Base-by-base conservation (phyloP, 2,888 invertebrate genomes). In the Dynastes hyllus region DNA sequence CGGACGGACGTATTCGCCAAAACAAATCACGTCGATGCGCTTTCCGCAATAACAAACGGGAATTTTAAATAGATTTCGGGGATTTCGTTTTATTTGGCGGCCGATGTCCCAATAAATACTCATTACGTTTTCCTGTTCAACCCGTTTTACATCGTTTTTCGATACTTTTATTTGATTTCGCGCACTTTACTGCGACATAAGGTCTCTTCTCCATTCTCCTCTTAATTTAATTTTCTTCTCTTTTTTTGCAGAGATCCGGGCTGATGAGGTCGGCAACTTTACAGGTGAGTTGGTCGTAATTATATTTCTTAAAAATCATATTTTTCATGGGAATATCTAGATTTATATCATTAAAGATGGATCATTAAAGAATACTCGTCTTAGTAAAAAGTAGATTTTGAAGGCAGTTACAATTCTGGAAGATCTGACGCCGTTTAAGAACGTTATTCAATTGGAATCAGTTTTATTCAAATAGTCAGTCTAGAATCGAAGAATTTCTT, bases 1-100 rank as follows among this genome's bases (percentile, higher is more conserved):
- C 27, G 53, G 16, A 16, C 66, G 11, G 40, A 13, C 51, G 45
- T 50, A 50, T 69, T 69, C 69, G 22, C n/a, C 13, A 16, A 37
- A 51, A 32, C n/a, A 22, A 16, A 6, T 11, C 53, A 13, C 58
- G 37, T 69, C 50, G 58, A 37, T 37, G 55, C 37, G 40, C 58
- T 58, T 58, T 22, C 58, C 37, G 58, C 22, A 58, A 73, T 16
- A 73, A 73, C 58, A 73, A 73, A 73, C 37, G 16, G 40, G 71
- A 37, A 73, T 73, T 73, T 55, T 73, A 58, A 58, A 58, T 53
- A 55, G 70, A 71, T 58, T 55, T 37, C 71, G 40, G 22, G 6
- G 37, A 58, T 58, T 37, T 58, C 5, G 50, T 50, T 50, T 45
- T 51, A 50, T 69, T 66, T 37, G 27, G 45, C 45, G 66, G 29